A percentile compares a stretch with the other conserved stretches of the same genome.
Evolutionary conservation across 2,113 vertebrate genomes (phyloP).

Genomic region (Peucedramus taeniatus): DNA sequence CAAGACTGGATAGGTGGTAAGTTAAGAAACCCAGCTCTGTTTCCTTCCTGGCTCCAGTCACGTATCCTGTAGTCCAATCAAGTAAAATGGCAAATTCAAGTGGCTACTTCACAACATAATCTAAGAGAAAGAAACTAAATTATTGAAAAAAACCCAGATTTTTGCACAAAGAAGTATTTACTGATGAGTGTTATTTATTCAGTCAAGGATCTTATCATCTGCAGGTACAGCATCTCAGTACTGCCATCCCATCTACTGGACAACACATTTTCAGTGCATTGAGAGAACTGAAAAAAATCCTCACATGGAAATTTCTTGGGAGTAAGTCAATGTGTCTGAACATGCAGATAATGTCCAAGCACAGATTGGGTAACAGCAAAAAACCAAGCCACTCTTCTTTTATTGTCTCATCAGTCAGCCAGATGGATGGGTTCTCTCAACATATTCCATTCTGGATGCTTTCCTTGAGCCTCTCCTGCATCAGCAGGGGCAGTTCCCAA

Average conservation of each 20-base stretch:
- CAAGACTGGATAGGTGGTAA: not conserved
- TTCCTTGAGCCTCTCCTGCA: not conserved
- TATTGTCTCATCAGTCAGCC: not conserved
- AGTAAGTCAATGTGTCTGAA: not conserved
- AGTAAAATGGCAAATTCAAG: not conserved
- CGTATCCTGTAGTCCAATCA: not conserved
- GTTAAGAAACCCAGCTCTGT: not conserved
- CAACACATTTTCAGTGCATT: not conserved
- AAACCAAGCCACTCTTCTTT: not conserved
- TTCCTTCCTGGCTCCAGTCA: not conserved
- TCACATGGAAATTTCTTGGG: not conserved
- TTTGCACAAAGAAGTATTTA: not conserved
- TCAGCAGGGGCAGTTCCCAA: not conserved
- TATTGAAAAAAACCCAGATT: not conserved
- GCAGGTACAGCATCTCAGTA: not conserved
- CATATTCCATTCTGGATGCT: not conserved
- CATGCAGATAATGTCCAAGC: not conserved
- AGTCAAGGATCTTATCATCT: not conserved
- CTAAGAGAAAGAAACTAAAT: not conserved
- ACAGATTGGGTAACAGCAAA: not conserved
- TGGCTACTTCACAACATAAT: not conserved
- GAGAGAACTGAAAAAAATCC: not conserved
- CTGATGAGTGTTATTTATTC: not conserved
- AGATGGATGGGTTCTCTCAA: not conserved
- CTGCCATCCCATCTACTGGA: not conserved